phyloP scores from a whole-genome alignment of 1,140 invertebrate genomes.

The Anadara kagoshimensis region DNA sequence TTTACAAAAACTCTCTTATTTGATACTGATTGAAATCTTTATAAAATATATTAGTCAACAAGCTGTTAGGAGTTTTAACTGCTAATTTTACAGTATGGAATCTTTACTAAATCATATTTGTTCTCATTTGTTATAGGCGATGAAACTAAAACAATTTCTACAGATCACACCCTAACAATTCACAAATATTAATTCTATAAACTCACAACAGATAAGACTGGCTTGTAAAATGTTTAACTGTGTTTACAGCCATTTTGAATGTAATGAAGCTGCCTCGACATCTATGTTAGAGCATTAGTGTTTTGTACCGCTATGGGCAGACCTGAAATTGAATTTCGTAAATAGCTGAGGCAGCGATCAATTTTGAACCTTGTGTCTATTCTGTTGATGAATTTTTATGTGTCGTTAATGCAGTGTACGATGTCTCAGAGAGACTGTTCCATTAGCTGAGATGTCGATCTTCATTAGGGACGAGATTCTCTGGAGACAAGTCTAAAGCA shows the following conservation, averaged over 20 bases:
- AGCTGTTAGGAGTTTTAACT: constrained; percentile 10
- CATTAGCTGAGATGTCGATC: constrained; percentile 67
- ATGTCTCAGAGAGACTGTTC: constrained; percentile 48
- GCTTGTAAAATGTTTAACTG: constrained; percentile 51
- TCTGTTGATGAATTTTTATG: constrained; percentile 49
- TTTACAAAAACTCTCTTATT: no score
- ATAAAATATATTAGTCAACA: no score
- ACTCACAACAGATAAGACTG: constrained; percentile 13
- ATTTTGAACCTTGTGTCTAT: constrained; percentile 19
- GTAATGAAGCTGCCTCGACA: constrained; percentile 40
- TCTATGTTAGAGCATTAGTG: constrained; percentile 30
- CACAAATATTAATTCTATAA: constrained; percentile 53
- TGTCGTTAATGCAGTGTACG: constrained; percentile 48
- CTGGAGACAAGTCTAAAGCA: constrained; percentile 27
- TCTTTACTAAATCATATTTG: constrained; percentile 31
- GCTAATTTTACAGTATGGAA: constrained; percentile 13
- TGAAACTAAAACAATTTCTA: constrained; percentile 58
- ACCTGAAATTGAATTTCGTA: constrained; percentile 53
- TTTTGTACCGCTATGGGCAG: constrained; percentile 36
- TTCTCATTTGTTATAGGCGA: constrained; percentile 34
- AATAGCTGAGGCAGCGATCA: constrained; percentile 38
- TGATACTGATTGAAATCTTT: no score
- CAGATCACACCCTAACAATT: constrained; percentile 46
- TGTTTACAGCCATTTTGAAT: constrained; percentile 43
- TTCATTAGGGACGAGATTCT: constrained; percentile 51